Evolutionary conservation across 2,888 invertebrate genomes (phyloP), one percentile per base, ranked within the genome.

Genomic region (Metalampra italica): DNA sequence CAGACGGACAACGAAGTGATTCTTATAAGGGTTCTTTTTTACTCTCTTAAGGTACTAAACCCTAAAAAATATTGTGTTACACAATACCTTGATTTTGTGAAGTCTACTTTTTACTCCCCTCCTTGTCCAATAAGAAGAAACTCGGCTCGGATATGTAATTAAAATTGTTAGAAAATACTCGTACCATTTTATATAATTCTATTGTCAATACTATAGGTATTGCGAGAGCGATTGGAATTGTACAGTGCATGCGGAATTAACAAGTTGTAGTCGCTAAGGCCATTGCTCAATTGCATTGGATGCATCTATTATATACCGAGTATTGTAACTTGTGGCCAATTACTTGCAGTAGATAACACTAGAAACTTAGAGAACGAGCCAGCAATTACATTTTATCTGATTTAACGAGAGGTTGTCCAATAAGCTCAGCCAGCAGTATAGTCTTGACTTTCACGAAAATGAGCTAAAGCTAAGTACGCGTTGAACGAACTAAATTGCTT

Each of bases 231-330:
- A 50, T 45, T 36, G 37, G 47, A 55, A 42, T 52, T 44, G 40
- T 43, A 47, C 46, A 49, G 43, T 43, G 37, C 46, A 52, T 49
- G 43, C 53, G 47, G 47, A 56, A 57, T 51, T 46, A 52, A 47
- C 41, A 30, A 41, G 37, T 43, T 22, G 37, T 29, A 36, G 22
- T 29, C 40, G 8, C 46, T 47, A 56, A 57, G 57, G 57, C 44
- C 45, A 47, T 43, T 48, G 42, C 54, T 53, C 50, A 52, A 53
- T 34, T 53, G 49, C 53, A 54, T 57, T 46, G 57, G 55, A 56
- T 56, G 57, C 47, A 48, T 45, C 40, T 37, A 11, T 39, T n/a
- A 9, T n/a, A 40, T 40, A 22, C 40, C 15, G 7, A 11, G 12
- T 36, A 36, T 36, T 36, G 36, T 36, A n/a, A n/a, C n/a, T n/a